Evolutionary conservation across 2,888 invertebrate genomes (phyloP).

Genomic region (Eristalinus sepulchralis): DNA sequence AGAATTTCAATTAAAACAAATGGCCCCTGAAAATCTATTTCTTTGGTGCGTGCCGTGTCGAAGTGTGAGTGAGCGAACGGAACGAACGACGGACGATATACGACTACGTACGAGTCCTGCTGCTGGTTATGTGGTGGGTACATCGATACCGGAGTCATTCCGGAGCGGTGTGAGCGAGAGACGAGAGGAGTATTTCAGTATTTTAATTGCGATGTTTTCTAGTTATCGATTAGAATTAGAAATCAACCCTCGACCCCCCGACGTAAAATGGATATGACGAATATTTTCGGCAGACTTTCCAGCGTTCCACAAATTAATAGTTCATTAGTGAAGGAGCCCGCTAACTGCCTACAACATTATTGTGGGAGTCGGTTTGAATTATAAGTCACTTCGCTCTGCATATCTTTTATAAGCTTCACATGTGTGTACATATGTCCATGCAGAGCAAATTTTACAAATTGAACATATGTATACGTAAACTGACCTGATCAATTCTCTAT

Average conservation of each 20-base stretch:
- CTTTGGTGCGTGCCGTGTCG: slow-evolving; percentile 57
- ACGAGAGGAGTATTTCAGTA: slow-evolving; percentile 57
- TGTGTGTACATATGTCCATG: too few relatives aligned
- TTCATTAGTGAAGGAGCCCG: slow-evolving; percentile 58
- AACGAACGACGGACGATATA: not conserved
- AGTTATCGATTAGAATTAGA: slow-evolving; percentile 72
- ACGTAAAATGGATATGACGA: slow-evolving; percentile 55
- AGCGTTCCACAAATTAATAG: slow-evolving; percentile 61
- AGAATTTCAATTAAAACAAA: slow-evolving; percentile 86
- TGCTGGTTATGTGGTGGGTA: not conserved
- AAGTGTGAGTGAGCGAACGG: slow-evolving; percentile 62
- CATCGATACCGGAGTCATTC: not conserved
- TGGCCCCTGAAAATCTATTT: slow-evolving; percentile 72
- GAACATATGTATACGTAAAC: too few relatives aligned
- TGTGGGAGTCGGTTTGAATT: not conserved
- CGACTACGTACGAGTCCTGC: slow-evolving; percentile 1
- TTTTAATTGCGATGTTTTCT: slow-evolving; percentile 71
- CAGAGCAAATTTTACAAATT: too few relatives aligned
- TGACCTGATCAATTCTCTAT: too few relatives aligned
- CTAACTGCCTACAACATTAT: slow-evolving; percentile 13
- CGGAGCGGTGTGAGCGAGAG: not conserved
- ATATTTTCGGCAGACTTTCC: slow-evolving; percentile 54
- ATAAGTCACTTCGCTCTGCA: not conserved
- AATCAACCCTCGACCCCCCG: slow-evolving; percentile 53
- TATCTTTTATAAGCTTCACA: not conserved